Percentiles rank a stretch among this genome's conserved stretches.
Conservation (phyloP, 2,888 invertebrate species). For the Trissolcus brochymenae region DNA sequence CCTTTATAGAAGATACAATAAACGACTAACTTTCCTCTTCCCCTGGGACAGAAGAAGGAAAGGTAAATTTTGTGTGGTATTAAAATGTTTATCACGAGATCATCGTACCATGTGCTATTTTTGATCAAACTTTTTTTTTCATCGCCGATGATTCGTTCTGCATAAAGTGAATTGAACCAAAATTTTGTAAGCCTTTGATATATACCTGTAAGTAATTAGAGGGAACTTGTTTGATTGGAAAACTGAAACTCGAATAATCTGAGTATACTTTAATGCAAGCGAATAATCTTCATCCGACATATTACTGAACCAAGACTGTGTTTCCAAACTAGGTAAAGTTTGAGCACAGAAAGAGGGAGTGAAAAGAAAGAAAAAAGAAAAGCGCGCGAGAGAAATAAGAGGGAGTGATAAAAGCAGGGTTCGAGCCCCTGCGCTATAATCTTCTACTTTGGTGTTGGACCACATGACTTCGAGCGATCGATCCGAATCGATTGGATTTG, state of each 20-base stretch:
- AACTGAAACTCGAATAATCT: conserved; percentile 61
- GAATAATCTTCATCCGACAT: conserved; percentile 64
- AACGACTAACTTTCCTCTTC: no score
- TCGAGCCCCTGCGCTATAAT: conserved; percentile 63
- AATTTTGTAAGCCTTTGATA: neutral
- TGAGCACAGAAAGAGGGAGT: conserved; percentile 64
- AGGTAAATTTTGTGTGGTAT: no score
- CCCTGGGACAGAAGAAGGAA: no score
- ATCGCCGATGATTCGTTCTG: conserved; percentile 65
- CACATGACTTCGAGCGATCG: conserved; percentile 70
- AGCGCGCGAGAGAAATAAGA: conserved; percentile 32
- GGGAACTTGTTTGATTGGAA: conserved; percentile 43
- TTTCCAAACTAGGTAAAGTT: conserved; percentile 77
- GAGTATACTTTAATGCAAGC: conserved; percentile 57
- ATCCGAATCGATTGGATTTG: conserved; percentile 72
- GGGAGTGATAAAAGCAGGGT: conserved; percentile 63
- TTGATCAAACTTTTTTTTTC: conserved; percentile 70
- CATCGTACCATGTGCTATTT: conserved; percentile 68
- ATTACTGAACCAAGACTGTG: conserved; percentile 76
- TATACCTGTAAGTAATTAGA: conserved; percentile 18
- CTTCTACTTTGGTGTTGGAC: conserved; percentile 66
- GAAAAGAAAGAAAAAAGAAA: conserved; percentile 12
- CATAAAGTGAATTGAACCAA: conserved; percentile 62
- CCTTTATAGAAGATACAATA: neutral
- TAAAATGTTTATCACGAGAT: conserved; percentile 52